Evolutionary conservation across 1,140 invertebrate species (phyloP).

Genomic region (Pseudomyrmex concolor): DNA sequence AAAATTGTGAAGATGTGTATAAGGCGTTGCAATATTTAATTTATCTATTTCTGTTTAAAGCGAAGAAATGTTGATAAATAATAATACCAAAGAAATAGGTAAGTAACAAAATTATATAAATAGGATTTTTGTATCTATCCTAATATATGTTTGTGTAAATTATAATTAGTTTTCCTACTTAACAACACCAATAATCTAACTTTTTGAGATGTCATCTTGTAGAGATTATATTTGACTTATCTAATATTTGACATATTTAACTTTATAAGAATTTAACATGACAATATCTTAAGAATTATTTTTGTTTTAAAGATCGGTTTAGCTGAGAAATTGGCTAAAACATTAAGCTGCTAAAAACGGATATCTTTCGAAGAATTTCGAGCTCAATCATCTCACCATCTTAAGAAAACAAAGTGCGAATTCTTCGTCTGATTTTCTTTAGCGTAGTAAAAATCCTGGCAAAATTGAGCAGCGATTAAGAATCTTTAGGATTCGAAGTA

Average conservation of each 20-base stretch:
- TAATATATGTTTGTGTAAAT: no score
- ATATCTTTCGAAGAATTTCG: conserved; percentile 14
- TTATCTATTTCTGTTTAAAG: no score
- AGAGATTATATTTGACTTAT: no score
- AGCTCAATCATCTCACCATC: conserved; percentile 40
- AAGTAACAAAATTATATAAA: not conserved
- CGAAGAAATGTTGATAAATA: not conserved
- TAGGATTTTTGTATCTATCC: not conserved
- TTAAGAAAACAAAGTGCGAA: conserved; percentile 50
- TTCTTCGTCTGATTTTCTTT: not conserved
- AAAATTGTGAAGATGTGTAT: no score
- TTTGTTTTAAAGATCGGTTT: conserved; percentile 22
- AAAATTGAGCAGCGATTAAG: conserved; percentile 3
- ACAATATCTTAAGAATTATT: conserved; percentile 9
- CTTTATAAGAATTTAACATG: conserved; percentile 13
- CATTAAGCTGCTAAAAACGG: conserved; percentile 32
- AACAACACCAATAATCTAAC: conserved; percentile 1
- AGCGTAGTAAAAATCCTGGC: not conserved
- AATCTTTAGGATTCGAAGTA: not conserved
- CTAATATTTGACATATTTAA: not conserved
- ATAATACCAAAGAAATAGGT: not conserved
- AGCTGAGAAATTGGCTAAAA: conserved; percentile 43
- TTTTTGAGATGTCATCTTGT: not conserved
- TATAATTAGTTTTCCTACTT: not conserved
- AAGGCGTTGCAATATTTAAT: no score